Evolutionary conservation across 2,113 vertebrate genomes (phyloP).

Genomic region (Burhinus bistriatus): DNA sequence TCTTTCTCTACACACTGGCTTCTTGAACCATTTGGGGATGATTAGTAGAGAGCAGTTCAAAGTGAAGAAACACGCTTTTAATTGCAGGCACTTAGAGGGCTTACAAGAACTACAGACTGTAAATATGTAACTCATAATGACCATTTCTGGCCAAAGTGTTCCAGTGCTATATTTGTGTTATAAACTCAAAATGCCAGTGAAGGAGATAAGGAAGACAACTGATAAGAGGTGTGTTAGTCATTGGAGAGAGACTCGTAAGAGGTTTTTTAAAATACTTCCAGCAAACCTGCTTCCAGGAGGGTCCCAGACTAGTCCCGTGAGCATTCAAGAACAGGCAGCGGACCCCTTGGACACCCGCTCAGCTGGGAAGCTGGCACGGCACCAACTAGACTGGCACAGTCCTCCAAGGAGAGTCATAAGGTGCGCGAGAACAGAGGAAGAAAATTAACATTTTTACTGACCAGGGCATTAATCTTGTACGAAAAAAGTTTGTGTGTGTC

Average conservation of each 20-base stretch:
- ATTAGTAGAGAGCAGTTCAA: neutral
- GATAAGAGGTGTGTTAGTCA: neutral
- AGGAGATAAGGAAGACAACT: neutral
- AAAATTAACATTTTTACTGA: neutral
- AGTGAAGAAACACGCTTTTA: neutral
- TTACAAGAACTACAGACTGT: neutral
- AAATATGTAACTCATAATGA: neutral
- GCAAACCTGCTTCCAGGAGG: neutral
- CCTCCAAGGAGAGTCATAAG: neutral
- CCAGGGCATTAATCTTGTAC: neutral
- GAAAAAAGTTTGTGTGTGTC: no score
- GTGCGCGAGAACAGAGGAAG: neutral
- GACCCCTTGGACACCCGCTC: neutral
- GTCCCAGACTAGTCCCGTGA: neutral
- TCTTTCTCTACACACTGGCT: neutral
- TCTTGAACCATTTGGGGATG: neutral
- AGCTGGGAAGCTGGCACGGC: neutral
- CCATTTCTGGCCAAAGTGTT: neutral
- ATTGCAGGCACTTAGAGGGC: neutral
- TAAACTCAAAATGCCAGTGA: neutral
- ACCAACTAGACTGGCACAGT: neutral
- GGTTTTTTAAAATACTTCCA: neutral
- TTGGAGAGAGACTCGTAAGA: neutral
- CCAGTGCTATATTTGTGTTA: neutral
- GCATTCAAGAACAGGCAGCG: neutral